Evolutionary conservation across 2,113 vertebrate genomes (phyloP).

Genomic region (Dipodomys ordii): DNA sequence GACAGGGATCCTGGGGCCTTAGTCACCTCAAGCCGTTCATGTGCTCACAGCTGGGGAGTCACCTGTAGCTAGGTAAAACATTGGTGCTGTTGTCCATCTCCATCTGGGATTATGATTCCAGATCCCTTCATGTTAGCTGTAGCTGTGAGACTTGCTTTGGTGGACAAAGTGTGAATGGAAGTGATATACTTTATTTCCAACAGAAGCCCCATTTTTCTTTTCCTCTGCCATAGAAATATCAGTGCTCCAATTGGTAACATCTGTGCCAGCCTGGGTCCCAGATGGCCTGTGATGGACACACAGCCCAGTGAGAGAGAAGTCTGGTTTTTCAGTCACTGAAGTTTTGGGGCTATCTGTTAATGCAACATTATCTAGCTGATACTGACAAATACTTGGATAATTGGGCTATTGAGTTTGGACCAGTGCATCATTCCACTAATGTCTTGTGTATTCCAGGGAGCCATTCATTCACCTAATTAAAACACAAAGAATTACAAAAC

Average conservation of each 20-base stretch:
- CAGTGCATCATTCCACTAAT: not conserved
- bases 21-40: not conserved
- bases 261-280: not conserved
- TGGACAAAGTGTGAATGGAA: not conserved
- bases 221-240: not conserved
- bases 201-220: not conserved
- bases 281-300: not conserved
- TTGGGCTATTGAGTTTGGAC: not conserved
- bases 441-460: not conserved
- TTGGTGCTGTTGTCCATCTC: rapidly evolving
- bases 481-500: not conserved
- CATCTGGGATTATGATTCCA: not conserved
- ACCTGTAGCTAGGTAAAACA: not conserved
- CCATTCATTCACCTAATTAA: constrained; percentile 9
- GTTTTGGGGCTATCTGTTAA: not conserved
- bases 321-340: not conserved
- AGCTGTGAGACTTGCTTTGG: not conserved
- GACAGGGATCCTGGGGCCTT: not conserved
- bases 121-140: not conserved
- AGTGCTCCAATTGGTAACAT: not conserved
- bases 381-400: not conserved
- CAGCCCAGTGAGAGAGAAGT: not conserved
- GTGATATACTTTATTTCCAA: not conserved
- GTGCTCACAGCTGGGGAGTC: not conserved
- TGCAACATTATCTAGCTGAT: not conserved